Base-by-base conservation (phyloP, 2,113 vertebrate species). In the Sebastes fasciatus region DNA sequence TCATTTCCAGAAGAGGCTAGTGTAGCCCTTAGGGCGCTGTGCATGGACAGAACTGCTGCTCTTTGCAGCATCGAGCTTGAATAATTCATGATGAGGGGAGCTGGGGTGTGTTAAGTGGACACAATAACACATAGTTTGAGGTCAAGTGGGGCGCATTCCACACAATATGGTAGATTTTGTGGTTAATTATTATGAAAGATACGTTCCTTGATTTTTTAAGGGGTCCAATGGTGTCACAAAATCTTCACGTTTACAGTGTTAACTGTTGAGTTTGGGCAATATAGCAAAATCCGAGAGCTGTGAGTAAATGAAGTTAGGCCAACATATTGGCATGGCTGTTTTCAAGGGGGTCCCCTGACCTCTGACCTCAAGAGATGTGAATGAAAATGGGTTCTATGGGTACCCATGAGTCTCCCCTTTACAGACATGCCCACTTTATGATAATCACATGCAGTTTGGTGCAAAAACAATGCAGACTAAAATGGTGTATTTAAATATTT, bases 21-120 rank as follows among this genome's bases (percentile, higher is more conserved):
- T 57, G 71, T 58, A 51, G 83, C 58, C 83, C 83, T 62, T 14
- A 21, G 76, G 73, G 74, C 34, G 45, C 66, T n/a, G 46, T 12
- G 48, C 67, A 54, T 1, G 42, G 77, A 63, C 77, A 80, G 62
- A 64, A 42, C 49, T 17, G 55, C 76, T 83, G 58, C 40, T 78
- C 82, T 66, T 77, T 73, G 34, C 34, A 34, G 34, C 34, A 34
- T 34, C 34, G 65, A 76, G 46, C 80, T 45, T 92, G 58, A 90
- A 92, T 88, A 70, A 90, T 89, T 82, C 48, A 90, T 80, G 40
- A 51, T 42, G 52, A 52, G 58, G 65, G 45, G 70, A 55, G 54
- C 65, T 71, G 48, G 64, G 10, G 62, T 61, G 26, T 75, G 54
- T 51, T 79, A 52, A 61, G 60, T 67, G 45, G 77, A 75, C 45